Conservation (phyloP, 2,797 vertebrate species). For the Girardinus metallicus region DNA sequence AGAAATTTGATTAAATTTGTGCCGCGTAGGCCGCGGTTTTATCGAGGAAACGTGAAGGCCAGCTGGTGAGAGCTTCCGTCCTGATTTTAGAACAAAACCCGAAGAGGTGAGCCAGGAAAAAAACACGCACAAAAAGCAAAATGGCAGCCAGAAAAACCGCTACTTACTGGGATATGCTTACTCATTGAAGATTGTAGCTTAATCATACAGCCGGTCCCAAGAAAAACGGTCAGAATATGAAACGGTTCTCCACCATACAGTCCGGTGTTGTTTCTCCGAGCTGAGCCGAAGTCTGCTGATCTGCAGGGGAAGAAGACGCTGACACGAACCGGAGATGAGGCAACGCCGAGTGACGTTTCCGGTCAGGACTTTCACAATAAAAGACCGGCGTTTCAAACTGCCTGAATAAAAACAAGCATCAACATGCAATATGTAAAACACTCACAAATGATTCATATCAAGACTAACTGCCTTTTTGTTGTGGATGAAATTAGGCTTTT, state of each 20-base stretch:
- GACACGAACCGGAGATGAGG: slow-evolving; percentile 2
- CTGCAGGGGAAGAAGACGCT: slow-evolving; percentile 2
- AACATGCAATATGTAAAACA: background rate
- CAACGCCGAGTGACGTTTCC: slow-evolving; percentile 13
- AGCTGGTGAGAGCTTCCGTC: slow-evolving; percentile 28
- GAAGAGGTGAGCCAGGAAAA: background rate
- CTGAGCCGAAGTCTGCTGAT: slow-evolving; percentile 75
- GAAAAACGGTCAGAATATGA: slow-evolving; percentile 77
- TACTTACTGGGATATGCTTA: slow-evolving; percentile 99
- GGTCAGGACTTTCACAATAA: slow-evolving; percentile 47
- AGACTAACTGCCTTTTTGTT: background rate
- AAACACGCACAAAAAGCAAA: slow-evolving; percentile 18
- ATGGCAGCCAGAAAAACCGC: slow-evolving; percentile 22
- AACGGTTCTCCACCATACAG: slow-evolving; percentile 81
- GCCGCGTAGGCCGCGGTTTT: slow-evolving; percentile 54
- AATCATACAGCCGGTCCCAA: slow-evolving; percentile 97
- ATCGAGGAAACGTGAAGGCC: slow-evolving; percentile 40
- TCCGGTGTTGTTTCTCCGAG: slow-evolving; percentile 59
- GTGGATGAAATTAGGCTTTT: background rate
- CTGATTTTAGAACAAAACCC: slow-evolving; percentile 36
- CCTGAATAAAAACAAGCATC: background rate
- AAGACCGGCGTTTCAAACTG: background rate
- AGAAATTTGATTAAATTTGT: fast-evolving
- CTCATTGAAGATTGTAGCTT: slow-evolving; percentile 99
- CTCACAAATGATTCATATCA: background rate